phyloP scores from a whole-genome alignment of 2,888 invertebrate genomes.

The Lasiommata megera region DNA sequence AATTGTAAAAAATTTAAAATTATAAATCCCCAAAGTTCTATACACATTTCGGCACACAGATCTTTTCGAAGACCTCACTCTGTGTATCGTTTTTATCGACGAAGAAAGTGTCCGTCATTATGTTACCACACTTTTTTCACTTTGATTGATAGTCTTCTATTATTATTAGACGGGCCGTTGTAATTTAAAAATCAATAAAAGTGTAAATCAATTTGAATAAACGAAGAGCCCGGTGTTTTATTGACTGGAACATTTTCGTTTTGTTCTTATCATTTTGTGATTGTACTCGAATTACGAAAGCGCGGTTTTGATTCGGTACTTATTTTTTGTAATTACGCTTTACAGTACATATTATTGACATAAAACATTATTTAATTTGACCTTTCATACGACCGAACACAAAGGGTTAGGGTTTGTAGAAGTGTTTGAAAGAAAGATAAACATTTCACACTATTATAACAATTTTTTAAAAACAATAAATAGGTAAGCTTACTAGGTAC shows the following conservation, averaged over 20 bases:
- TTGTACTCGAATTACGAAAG: constrained; percentile 1
- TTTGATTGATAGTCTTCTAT: constrained; percentile 11
- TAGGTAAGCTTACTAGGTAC: no score
- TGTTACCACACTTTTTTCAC: constrained; percentile 50
- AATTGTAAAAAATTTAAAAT: no score
- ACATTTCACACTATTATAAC: no score
- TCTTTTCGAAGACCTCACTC: not conserved
- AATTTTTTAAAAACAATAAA: no score
- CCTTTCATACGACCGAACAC: no score
- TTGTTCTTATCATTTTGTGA: not conserved
- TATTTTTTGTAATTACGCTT: not conserved
- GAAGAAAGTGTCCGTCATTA: constrained; percentile 71
- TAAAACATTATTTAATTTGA: no score
- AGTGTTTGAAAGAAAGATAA: no score
- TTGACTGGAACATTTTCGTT: not conserved
- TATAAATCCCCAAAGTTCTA: no score
- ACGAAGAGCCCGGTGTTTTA: not conserved
- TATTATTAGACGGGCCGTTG: constrained; percentile 18
- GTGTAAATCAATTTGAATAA: constrained; percentile 21
- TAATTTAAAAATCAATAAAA: constrained; percentile 22
- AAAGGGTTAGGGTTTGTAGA: no score
- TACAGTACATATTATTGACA: no score
- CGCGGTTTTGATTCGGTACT: not conserved
- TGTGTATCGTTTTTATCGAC: constrained; percentile 40
- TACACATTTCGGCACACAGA: not conserved